phyloP scores from a whole-genome alignment of 2,797 vertebrate genomes.

The Anguilla megastoma region DNA sequence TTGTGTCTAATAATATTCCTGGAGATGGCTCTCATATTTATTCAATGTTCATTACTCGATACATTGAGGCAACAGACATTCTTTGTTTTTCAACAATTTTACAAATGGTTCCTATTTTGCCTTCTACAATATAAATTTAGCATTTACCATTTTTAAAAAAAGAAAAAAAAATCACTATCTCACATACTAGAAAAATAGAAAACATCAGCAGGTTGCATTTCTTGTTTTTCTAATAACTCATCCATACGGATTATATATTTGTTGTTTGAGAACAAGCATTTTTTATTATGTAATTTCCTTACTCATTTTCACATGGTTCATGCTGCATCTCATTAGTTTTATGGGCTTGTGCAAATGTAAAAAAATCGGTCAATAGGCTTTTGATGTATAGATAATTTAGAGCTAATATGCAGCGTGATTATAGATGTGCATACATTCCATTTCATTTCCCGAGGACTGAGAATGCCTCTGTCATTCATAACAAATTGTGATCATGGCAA shows the following conservation, averaged over 20 bases:
- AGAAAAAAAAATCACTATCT: conserved; percentile 19
- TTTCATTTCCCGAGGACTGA: neutral
- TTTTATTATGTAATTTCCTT: neutral
- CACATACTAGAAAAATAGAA: conserved; percentile 15
- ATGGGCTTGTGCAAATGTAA: neutral
- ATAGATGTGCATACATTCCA: neutral
- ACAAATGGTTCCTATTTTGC: neutral
- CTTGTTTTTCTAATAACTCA: neutral
- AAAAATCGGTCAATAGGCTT: neutral
- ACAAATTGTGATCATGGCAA: neutral
- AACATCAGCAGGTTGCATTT: neutral
- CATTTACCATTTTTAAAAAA: neutral
- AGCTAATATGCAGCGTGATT: neutral
- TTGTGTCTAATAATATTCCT: conserved; percentile 43
- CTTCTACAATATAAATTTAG: neutral
- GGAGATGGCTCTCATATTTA: conserved; percentile 30
- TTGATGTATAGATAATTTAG: conserved; percentile 8
- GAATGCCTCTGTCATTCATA: neutral
- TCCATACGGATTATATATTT: neutral
- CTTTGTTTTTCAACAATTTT: conserved; percentile 25
- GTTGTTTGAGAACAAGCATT: neutral
- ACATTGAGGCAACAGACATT: conserved; percentile 43
- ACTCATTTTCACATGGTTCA: neutral
- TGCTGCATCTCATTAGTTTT: neutral
- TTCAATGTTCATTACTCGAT: conserved; percentile 39